A percentile compares a stretch with the other conserved stretches of the same genome.
These are phyloP conservation scores for Drosophila emarginata DNA, from an alignment of 2,888 invertebrate genomes.

Conservation along the genomic window DNA sequence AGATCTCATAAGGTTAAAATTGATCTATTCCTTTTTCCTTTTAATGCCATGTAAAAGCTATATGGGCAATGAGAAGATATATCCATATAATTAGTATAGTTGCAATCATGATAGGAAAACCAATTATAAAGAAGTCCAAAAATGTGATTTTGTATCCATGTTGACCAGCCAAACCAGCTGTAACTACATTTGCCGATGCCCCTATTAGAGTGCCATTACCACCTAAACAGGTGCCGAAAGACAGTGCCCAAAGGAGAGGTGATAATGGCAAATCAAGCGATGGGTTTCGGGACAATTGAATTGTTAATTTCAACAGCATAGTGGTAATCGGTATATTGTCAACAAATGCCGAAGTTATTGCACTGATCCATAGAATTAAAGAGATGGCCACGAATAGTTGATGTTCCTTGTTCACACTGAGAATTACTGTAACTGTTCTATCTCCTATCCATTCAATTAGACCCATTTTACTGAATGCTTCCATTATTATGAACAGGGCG, in stretches of 20 bases:
- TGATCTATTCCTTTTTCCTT: not conserved
- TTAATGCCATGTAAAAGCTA: slow-evolving; percentile 84
- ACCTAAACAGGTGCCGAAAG: slow-evolving; percentile 94
- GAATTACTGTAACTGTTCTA: slow-evolving; percentile 86
- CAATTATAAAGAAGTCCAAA: slow-evolving; percentile 90
- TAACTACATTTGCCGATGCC: slow-evolving; percentile 95
- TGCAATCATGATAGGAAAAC: slow-evolving; percentile 91
- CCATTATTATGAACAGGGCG: slow-evolving; percentile 94
- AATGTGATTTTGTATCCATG: slow-evolving; percentile 94
- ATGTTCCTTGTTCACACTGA: slow-evolving; percentile 85
- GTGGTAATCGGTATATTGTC: slow-evolving; percentile 96
- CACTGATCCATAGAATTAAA: slow-evolving; percentile 91
- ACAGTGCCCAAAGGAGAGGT: slow-evolving; percentile 92
- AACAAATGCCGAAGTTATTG: slow-evolving; percentile 92
- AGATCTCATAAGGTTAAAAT: no score
- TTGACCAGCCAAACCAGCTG: slow-evolving; percentile 94
- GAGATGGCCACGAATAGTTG: slow-evolving; percentile 88
- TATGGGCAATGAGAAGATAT: slow-evolving; percentile 89
- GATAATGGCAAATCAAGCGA: slow-evolving; percentile 88
- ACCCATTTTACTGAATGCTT: slow-evolving; percentile 91
- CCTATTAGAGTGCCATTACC: slow-evolving; percentile 96
- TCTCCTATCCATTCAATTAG: slow-evolving; percentile 91
- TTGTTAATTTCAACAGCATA: slow-evolving; percentile 93
- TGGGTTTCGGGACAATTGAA: slow-evolving; percentile 86
- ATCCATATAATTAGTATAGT: slow-evolving; percentile 86